A percentile compares a stretch with the other conserved stretches of the same genome.
These are phyloP conservation scores for Pterobdella sp. DNA, from an alignment of 2,888 invertebrate genomes.

Conservation along the genomic window DNA sequence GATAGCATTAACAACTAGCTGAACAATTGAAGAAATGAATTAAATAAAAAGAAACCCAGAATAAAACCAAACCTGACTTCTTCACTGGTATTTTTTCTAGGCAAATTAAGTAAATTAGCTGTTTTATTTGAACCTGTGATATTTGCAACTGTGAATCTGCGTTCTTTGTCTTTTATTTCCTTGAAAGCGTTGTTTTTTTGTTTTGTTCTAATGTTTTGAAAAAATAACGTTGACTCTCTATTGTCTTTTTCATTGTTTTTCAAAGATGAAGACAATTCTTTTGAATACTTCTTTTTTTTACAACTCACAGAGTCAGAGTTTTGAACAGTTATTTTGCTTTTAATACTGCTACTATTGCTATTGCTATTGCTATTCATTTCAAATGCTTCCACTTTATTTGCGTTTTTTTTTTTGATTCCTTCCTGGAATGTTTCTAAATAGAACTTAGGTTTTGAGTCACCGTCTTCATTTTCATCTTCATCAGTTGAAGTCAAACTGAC, in stretches of 20 bases:
- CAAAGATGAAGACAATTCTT: not conserved
- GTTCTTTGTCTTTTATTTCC: conserved; percentile 41
- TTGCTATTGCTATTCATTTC: not conserved
- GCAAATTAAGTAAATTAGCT: not conserved
- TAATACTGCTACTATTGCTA: not conserved
- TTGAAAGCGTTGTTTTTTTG: not conserved
- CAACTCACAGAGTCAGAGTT: not conserved
- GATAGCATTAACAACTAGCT: no score
- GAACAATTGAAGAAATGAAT: not conserved
- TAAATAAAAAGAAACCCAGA: not conserved
- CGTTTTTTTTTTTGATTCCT: not conserved
- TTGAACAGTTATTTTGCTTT: not conserved
- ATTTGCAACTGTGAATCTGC: conserved; percentile 31
- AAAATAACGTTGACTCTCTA: not conserved
- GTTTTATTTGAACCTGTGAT: conserved; percentile 12
- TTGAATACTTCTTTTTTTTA: not conserved
- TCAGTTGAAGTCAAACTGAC: conserved; percentile 1
- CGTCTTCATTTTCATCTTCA: conserved; percentile 2
- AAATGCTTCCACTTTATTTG: not conserved
- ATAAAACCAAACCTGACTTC: conserved; percentile 13
- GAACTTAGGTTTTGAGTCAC: not conserved
- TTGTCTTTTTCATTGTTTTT: not conserved
- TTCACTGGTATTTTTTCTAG: conserved; percentile 12
- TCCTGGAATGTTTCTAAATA: not conserved
- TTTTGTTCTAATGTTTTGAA: not conserved